Conservation (phyloP, 2,888 invertebrate genomes). For the Spisula solida region DNA sequence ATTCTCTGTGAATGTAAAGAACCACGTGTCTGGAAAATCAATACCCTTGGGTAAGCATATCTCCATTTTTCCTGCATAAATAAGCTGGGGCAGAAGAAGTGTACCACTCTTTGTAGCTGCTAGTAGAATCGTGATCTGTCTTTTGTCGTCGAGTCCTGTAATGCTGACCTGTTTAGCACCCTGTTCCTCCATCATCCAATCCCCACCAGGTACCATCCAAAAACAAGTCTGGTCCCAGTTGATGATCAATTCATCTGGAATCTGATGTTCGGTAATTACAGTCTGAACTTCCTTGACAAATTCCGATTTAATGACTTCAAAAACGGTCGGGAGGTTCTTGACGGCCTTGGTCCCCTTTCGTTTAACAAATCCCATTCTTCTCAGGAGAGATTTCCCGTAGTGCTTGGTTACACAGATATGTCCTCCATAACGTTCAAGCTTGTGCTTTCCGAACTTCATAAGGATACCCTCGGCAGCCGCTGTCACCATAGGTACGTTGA, state of each 20-base stretch:
- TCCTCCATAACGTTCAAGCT: conserved; percentile 54
- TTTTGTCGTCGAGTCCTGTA: conserved; percentile 69
- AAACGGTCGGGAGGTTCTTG: conserved; percentile 58
- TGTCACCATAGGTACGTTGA: conserved; percentile 23
- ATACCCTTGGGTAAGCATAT: conserved; percentile 59
- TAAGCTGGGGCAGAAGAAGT: conserved; percentile 68
- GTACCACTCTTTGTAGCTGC: conserved; percentile 57
- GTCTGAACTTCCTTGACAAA: conserved; percentile 42
- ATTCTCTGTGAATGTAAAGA: conserved; percentile 51
- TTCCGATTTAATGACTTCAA: conserved; percentile 45
- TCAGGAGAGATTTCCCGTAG: conserved; percentile 50
- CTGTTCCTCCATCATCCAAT: conserved; percentile 63
- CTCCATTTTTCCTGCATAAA: conserved; percentile 69
- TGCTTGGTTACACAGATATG: conserved; percentile 53
- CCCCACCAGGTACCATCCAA: conserved; percentile 62
- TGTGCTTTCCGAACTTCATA: conserved; percentile 42
- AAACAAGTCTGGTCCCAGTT: conserved; percentile 70
- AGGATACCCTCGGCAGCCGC: conserved; percentile 54
- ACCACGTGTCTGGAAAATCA: conserved; percentile 61
- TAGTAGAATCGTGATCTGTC: conserved; percentile 67
- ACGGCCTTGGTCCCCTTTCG: conserved; percentile 60
- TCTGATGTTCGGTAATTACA: conserved; percentile 37
- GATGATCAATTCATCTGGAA: conserved; percentile 62
- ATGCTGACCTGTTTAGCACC: conserved; percentile 46
- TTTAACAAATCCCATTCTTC: conserved; percentile 62